Evolutionary conservation across 2,888 invertebrate species (phyloP), one percentile per base, ranked within the genome.

Genomic region (Hypercompe scribonia): DNA sequence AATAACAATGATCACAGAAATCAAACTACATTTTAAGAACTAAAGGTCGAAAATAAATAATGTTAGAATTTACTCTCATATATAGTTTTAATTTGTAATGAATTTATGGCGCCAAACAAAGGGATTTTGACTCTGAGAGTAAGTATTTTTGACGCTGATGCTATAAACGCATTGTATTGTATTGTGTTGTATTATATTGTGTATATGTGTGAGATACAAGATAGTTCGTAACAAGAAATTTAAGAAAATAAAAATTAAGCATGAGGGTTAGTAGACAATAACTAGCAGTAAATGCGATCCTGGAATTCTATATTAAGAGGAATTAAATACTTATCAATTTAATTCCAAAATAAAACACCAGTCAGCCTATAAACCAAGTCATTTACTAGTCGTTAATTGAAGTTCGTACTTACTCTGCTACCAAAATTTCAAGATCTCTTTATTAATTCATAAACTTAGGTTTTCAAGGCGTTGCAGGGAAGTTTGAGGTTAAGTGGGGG

Each of bases 351-450:
- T 50, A 58, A 31, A n/a, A 67, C 31, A 68, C 71, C 61, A 50
- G 33, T 34, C 33, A 42, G 63, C 28, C 72, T 11, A 18, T 61
- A 61, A 61, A 18, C 15, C 28, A 61, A 61, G 58, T 31, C 18
- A 15, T 31, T 61, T 31, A 28, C 58, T 58, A 58, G 61, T 61
- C 61, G 15, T 31, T 61, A 61, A 31, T 61, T 61, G 85, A 88
- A 88, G 82, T 86, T 84, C 84, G 63, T 71, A 70, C 75, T 82
- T 79, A 81, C 75, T 74, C n/a, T 66, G 71, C 68, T 73, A 69
- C 78, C 78, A 78, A 68, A 66, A 73, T 79, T 71, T 36, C 24
- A 36, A 66, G 82, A 78, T 65, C 80, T 75, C 72, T 76, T 71
- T 75, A 68, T 74, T 77, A 73, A 76, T 73, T 71, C 71, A 42